Base-by-base conservation (phyloP, 1,140 invertebrate genomes). In the Pachyrhynchus sulphureomaculatus region DNA sequence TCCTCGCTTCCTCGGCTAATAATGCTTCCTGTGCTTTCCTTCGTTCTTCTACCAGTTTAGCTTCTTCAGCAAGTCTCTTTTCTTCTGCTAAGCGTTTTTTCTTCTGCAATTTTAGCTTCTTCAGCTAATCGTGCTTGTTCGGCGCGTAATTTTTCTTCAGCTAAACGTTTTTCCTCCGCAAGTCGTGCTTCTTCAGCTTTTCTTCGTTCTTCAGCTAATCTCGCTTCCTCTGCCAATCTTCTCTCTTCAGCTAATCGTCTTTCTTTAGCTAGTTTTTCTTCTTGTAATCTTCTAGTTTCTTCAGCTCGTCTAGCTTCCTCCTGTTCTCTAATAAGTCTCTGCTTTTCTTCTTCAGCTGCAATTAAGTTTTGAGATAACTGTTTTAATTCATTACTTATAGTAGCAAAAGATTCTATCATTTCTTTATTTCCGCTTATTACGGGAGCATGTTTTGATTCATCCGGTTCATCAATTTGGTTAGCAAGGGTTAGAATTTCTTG, bases 321-420 rank as follows among this genome's bases (percentile, higher is more conserved):
- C 49, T 76, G 69, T 62, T 78, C 76, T n/a, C 71, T 68, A 13
- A 75, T 65, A 4, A 69, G 62, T 44, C 72, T 67, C 33, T 71
- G 49, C 4, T 72, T 71, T 47, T 74, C 67, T 13, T 77, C 76
- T 71, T 83, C 81, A 0, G 77, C 80, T 17, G 74, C 78, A 66
- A 76, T 81, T 62, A 86, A 76, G 74, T 88, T 91, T 47, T 78
- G 79, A 51, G 76, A 80, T 49, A 85, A 72, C 18, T 76, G 84
- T 37, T 76, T 79, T 26, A 88, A 77, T 72, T 88, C 88, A 32
- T 82, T 83, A 15, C 81, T 85, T 26, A 90, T 86, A 8, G 84
- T 77, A 2, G 80, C 78, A 71, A 89, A 89, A 1, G 87, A 88
- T 64, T 88, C 85, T 2, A 90, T 68, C 78, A 90, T 84, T 57